phyloP scores from a whole-genome alignment of 2,797 vertebrate species.

The Sebastes jordani region DNA sequence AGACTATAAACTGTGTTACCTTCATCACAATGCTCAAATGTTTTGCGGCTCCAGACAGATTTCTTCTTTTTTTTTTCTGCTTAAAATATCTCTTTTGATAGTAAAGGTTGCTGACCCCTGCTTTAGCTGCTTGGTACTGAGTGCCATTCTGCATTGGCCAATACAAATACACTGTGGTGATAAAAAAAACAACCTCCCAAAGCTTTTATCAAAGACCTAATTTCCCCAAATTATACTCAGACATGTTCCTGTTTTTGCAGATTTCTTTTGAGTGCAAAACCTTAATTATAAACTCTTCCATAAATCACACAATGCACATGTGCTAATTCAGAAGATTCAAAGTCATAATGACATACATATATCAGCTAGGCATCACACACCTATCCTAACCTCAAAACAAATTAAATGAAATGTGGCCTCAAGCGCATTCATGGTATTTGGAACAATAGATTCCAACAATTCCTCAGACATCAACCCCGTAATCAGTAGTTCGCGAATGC shows the following conservation, averaged over 20 bases:
- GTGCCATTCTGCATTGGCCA: too few species aligned
- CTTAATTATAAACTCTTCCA: background rate
- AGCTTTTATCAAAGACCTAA: background rate
- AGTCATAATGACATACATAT: background rate
- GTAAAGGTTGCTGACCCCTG: too few species aligned
- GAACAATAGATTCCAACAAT: background rate
- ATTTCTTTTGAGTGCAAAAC: background rate
- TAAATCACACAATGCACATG: background rate
- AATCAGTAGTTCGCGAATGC: background rate
- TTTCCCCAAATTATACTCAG: background rate
- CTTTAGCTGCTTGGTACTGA: too few species aligned
- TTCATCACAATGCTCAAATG: too few species aligned
- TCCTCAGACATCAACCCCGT: background rate
- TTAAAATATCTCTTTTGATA: fast-evolving
- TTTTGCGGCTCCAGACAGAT: too few species aligned
- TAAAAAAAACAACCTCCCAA: background rate
- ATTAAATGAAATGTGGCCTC: background rate
- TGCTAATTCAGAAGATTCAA: background rate
- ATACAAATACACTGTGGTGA: background rate
- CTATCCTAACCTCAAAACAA: background rate
- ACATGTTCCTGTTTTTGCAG: background rate
- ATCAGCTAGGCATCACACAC: background rate
- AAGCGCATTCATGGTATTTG: background rate
- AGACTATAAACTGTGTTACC: too few species aligned
- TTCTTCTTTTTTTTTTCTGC: too few species aligned